Evolutionary conservation across 2,888 invertebrate species (phyloP).

Genomic region (Stegophylla sp.): DNA sequence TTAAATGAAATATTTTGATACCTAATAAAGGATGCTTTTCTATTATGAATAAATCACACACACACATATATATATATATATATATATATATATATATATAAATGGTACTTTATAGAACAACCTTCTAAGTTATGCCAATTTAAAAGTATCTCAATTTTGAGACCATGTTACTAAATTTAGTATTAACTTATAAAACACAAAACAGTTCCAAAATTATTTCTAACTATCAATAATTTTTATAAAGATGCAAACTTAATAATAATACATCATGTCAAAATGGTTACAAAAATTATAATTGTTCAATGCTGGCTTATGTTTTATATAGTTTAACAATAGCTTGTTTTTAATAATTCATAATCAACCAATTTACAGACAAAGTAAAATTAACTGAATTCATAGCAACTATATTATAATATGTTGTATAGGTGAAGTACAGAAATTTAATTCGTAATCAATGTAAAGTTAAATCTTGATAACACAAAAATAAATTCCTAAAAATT

Average conservation of each 20-base stretch:
- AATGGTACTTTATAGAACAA: neutral
- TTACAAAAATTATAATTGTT: conserved; percentile 50
- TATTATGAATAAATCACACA: neutral
- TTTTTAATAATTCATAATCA: neutral
- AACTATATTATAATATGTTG: neutral
- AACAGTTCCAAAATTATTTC: neutral
- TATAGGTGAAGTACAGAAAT: neutral
- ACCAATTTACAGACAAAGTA: neutral
- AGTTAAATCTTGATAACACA: neutral
- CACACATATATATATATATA: too few species aligned
- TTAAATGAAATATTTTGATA: conserved; percentile 18
- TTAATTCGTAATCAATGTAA: neutral
- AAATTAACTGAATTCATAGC: conserved; percentile 4
- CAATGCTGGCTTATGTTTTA: conserved; percentile 12
- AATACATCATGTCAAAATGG: conserved; percentile 13
- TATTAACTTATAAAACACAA: conserved; percentile 15
- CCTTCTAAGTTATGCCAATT: neutral
- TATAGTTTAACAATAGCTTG: conserved; percentile 2
- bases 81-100: too few species aligned
- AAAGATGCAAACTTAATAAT: conserved; percentile 48
- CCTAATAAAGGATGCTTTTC: neutral
- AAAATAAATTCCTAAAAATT: neutral
- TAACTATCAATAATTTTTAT: conserved; percentile 41
- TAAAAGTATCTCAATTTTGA: neutral
- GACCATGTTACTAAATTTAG: conserved; percentile 15